Percentiles rank a stretch among this genome's conserved stretches.
These are phyloP conservation scores for Zoanthus gigantus DNA, from an alignment of 92 coral and sea anemone genomes.

Conservation along the genomic window DNA sequence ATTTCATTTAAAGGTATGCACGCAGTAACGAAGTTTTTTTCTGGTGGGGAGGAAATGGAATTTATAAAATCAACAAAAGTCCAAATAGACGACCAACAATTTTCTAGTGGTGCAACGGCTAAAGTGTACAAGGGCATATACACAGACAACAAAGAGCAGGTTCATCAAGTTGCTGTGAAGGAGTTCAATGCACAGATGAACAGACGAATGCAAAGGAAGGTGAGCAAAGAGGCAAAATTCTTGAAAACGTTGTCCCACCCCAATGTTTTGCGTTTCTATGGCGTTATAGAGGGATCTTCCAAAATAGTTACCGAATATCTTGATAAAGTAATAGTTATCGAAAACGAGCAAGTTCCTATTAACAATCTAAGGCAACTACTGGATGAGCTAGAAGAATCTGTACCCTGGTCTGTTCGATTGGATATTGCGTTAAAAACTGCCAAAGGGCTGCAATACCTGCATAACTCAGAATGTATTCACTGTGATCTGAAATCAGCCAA, in stretches of 20 bases:
- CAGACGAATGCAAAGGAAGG: conserved; percentile 38
- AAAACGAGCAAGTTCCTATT: conserved; percentile 32
- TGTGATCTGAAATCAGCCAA: conserved; percentile 56
- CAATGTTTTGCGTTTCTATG: conserved; percentile 53
- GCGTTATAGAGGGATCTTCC: conserved; percentile 53
- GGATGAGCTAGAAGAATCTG: conserved; percentile 39
- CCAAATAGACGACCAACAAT: conserved; percentile 13
- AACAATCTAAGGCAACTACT: conserved; percentile 57
- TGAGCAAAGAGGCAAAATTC: conserved; percentile 55
- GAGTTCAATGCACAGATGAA: conserved; percentile 56
- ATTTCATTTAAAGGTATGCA: neutral
- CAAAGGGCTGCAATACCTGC: conserved; percentile 50
- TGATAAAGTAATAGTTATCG: conserved; percentile 27
- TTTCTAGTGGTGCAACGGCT: conserved; percentile 51
- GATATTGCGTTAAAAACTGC: conserved; percentile 40
- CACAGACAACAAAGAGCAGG: conserved; percentile 30
- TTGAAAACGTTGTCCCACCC: conserved; percentile 51
- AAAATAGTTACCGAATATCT: conserved; percentile 55
- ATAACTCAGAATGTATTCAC: conserved; percentile 32
- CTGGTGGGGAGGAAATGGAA: neutral
- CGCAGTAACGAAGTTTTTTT: neutral
- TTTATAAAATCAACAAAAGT: neutral
- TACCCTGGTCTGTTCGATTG: conserved; percentile 49
- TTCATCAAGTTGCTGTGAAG: conserved; percentile 54
- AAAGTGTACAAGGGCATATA: conserved; percentile 48